Evolutionary conservation across 2,797 vertebrate species (phyloP).

Genomic region (Fistularia commersonii): DNA sequence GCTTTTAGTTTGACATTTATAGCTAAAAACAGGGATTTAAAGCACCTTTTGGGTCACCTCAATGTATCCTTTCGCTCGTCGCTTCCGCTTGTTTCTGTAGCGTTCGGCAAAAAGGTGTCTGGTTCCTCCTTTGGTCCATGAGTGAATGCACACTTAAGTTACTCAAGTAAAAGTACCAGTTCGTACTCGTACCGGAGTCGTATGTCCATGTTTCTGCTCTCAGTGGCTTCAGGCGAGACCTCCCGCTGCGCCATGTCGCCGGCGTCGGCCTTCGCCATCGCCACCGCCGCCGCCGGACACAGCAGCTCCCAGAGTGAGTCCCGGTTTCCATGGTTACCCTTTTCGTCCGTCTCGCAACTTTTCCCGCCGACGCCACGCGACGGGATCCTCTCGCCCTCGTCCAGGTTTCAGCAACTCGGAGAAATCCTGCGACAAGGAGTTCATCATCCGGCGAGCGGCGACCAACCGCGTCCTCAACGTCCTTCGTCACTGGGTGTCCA

Average conservation of each 20-base stretch:
- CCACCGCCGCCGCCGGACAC: conserved; percentile 90
- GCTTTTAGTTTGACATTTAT: too few relatives aligned
- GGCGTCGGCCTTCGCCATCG: conserved; percentile 92
- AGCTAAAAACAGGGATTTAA: too few relatives aligned
- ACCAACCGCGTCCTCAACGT: conserved; percentile 96
- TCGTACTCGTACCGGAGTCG: too few relatives aligned
- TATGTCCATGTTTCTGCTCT: neutral
- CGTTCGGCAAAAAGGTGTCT: too few relatives aligned
- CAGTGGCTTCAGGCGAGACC: conserved; percentile 82
- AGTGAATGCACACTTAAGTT: neutral
- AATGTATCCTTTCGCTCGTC: too few relatives aligned
- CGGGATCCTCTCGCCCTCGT: neutral
- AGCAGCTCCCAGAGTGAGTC: conserved; percentile 85
- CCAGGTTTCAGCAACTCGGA: conserved; percentile 86
- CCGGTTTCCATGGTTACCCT: too few relatives aligned
- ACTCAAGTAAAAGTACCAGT: neutral
- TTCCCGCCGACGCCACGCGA: too few relatives aligned
- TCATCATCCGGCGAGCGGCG: conserved; percentile 92
- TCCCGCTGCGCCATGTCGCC: conserved; percentile 86
- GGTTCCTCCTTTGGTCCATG: too few relatives aligned
- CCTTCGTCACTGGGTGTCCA: conserved; percentile 96
- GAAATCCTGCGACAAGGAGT: conserved; percentile 90
- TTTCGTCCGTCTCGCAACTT: too few relatives aligned
- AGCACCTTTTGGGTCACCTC: too few relatives aligned
- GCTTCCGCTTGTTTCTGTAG: too few relatives aligned